Evolutionary conservation across 2,113 vertebrate species (phyloP), one percentile per base, ranked within the genome.

Genomic region (Enhydra lutris): DNA sequence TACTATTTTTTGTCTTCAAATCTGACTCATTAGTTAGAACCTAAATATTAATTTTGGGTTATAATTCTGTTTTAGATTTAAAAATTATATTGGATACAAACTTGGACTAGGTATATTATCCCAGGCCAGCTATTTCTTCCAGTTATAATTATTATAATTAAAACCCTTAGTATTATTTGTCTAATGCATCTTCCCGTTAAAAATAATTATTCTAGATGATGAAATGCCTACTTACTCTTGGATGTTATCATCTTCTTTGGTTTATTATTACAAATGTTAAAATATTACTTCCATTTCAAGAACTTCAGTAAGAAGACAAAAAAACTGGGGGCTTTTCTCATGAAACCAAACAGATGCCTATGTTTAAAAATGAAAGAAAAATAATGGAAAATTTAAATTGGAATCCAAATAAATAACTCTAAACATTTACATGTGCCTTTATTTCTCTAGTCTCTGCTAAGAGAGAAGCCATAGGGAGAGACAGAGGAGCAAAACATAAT

Each of bases 301-400:
- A 87, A 87, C 20, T 81, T 87, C 8, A 73, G 45, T 80, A 94
- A 91, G 50, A 91, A 57, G 4, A 94, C 11, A 55, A 65, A 6
- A 73, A 94, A 87, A 26, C 26, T 74, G 29, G 3, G 15, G 6
- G 1, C 20, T 87, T 90, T 81, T 39, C 23, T 81, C 36, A 76
- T 74, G 55, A 65, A 94, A 47, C 13, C 34, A 47, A 85, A 94
- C 24, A 71, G 29, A 89, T 52, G n/a, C 12, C 23, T 63, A 4
- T 93, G 20, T 57, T 81, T 87, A 81, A 91, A 96, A 91, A 50
- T 80, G 79, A 91, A 73, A 80, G 39, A 13, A n/a, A 94, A 85
- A 73, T 61, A 85, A 71, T 86, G 12, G 4, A 73, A 80, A 4
- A 1, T 86, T 94, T 90, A 79, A 59, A 31, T 26, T 71, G n/a